Evolutionary conservation across 1,140 invertebrate genomes (phyloP).

Genomic region (Diorhabda elongata): DNA sequence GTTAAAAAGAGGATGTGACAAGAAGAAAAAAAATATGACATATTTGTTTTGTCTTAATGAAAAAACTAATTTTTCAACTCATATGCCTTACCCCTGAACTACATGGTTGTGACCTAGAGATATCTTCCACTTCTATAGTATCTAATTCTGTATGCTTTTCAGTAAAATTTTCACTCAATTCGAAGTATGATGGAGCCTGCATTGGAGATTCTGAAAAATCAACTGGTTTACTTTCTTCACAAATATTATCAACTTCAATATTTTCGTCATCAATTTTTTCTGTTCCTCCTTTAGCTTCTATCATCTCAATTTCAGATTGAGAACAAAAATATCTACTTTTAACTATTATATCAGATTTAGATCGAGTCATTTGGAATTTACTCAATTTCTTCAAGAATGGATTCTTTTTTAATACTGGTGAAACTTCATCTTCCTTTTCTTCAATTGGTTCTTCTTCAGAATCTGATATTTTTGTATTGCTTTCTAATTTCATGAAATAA

Average conservation of each 20-base stretch:
- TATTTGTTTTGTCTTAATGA: too few species aligned
- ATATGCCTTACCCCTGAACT: too few species aligned
- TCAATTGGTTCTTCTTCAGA: constrained; percentile 13
- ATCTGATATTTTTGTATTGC: constrained; percentile 14
- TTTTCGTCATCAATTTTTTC: constrained; percentile 5
- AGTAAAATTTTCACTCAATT: not conserved
- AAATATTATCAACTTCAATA: not conserved
- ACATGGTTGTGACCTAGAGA: too few species aligned
- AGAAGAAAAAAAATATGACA: too few species aligned
- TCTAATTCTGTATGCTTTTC: too few species aligned
- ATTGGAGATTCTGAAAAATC: not conserved
- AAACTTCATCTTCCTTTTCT: constrained; percentile 14
- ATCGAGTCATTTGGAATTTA: constrained; percentile 32
- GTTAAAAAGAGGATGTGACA: too few species aligned
- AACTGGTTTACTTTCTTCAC: too few species aligned
- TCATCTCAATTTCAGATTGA: constrained; percentile 10
- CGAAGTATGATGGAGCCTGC: not conserved
- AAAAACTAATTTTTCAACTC: too few species aligned
- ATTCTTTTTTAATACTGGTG: constrained; percentile 27
- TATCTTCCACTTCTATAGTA: too few species aligned
- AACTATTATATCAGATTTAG: constrained; percentile 15
- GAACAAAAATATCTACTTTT: constrained; percentile 32
- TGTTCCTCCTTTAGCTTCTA: constrained; percentile 12
- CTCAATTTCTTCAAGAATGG: constrained; percentile 36
- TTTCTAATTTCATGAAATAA: not conserved